Evolutionary conservation across 1,140 invertebrate species (phyloP).

Genomic region (Euborellia annulipes): DNA sequence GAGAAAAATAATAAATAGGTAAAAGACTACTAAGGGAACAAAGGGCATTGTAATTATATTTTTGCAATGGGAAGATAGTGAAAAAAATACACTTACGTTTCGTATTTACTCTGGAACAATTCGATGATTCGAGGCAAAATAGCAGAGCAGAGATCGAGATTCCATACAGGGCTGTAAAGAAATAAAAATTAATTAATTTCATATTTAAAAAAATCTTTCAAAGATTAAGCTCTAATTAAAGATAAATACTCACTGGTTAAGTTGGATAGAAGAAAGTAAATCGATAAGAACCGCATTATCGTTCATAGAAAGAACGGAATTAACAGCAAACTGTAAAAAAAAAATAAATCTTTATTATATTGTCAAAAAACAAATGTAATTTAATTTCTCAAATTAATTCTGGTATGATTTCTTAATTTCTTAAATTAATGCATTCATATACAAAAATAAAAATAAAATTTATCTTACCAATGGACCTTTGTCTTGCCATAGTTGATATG

Average conservation of each 20-base stretch:
- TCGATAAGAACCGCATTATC: slow-evolving; percentile 69
- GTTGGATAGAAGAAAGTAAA: slow-evolving; percentile 60
- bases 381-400: too few relatives aligned
- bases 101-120: slow-evolving; percentile 85
- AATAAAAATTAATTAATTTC: slow-evolving; percentile 14
- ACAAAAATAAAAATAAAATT: slow-evolving; percentile 9
- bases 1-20: too few relatives aligned
- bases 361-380: slow-evolving; percentile 4
- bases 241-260: slow-evolving; percentile 57
- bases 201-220: too few relatives aligned
- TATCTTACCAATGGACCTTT: slow-evolving; percentile 47
- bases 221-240: slow-evolving; percentile 1
- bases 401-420: too few relatives aligned
- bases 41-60: too few relatives aligned
- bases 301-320: slow-evolving; percentile 64
- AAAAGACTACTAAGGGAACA: too few relatives aligned
- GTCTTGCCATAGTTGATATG: slow-evolving; percentile 48
- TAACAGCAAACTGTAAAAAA: slow-evolving; percentile 50
- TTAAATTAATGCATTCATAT: not conserved
- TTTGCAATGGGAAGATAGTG: too few relatives aligned
- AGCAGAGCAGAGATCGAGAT: slow-evolving; percentile 74
- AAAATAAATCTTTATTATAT: slow-evolving; percentile 6
- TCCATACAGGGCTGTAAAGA: slow-evolving; percentile 70
- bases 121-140: slow-evolving; percentile 75
- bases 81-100: slow-evolving; percentile 96